A percentile compares a stretch with the other conserved stretches of the same genome.
Conservation (phyloP, 2,888 invertebrate species). For the Drosophila mayaguana region DNA sequence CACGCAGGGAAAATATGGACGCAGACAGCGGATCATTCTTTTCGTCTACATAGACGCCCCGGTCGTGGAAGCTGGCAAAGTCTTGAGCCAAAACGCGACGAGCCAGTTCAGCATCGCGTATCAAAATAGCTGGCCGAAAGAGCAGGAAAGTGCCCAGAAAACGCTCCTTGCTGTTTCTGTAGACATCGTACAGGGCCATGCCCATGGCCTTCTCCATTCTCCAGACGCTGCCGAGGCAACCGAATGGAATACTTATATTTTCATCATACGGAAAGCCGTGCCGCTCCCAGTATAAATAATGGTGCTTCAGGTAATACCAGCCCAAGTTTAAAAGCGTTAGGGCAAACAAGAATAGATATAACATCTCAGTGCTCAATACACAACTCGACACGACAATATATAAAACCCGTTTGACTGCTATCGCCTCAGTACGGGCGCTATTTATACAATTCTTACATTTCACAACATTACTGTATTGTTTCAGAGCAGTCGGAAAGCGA, state of each 20-base stretch:
- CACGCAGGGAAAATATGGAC: constrained; percentile 83
- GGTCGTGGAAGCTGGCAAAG: constrained; percentile 88
- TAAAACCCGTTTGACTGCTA: constrained; percentile 39
- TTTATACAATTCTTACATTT: constrained; percentile 42
- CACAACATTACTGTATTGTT: constrained; percentile 23
- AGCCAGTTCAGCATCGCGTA: constrained; percentile 88
- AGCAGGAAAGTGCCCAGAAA: constrained; percentile 88
- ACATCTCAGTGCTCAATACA: constrained; percentile 24
- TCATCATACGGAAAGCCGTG: constrained; percentile 86
- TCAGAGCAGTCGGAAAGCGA: neutral
- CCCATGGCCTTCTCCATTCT: constrained; percentile 87
- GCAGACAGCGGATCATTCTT: constrained; percentile 87
- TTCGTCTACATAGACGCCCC: constrained; percentile 88
- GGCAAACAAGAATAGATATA: constrained; percentile 23
- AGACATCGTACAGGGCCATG: constrained; percentile 87
- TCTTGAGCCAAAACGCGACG: constrained; percentile 88
- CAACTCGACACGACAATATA: constrained; percentile 12
- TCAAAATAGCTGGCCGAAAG: constrained; percentile 87
- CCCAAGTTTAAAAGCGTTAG: constrained; percentile 34
- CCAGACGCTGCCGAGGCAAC: constrained; percentile 87
- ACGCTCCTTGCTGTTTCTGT: constrained; percentile 83
- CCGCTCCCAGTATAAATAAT: constrained; percentile 86
- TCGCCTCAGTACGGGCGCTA: neutral
- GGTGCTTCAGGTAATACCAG: constrained; percentile 63
- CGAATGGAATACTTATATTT: constrained; percentile 87